Percentiles rank a stretch among this genome's conserved stretches.
Evolutionary conservation across 2,113 vertebrate species (phyloP).

Genomic region (Halichoerus grypus): DNA sequence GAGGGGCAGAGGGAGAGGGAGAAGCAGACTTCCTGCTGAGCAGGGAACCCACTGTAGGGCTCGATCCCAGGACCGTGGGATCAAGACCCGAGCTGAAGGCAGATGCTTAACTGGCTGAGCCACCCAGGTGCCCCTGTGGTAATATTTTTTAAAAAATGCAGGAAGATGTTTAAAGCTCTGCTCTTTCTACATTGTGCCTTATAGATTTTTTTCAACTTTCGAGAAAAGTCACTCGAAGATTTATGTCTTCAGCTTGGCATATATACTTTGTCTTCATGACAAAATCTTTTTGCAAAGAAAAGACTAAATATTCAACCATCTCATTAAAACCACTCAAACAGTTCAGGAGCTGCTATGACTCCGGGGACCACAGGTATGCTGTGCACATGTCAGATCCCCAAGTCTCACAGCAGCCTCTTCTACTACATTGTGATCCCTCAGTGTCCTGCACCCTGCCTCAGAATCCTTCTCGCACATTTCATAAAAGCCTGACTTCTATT

Average conservation of each 20-base stretch:
- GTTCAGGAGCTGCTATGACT: not conserved
- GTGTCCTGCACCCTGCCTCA: not conserved
- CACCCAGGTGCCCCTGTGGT: not conserved
- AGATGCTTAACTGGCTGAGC: not conserved
- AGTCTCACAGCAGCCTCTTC: not conserved
- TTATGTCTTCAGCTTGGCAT: not conserved
- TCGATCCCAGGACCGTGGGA: not conserved
- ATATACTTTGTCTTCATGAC: not conserved
- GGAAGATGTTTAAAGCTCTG: not conserved
- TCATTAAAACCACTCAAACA: not conserved
- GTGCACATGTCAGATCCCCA: fast-evolving
- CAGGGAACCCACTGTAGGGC: not conserved
- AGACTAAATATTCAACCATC: not conserved
- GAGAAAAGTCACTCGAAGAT: not conserved
- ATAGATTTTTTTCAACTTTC: not conserved
- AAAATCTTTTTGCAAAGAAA: not conserved
- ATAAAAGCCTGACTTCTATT: not conserved
- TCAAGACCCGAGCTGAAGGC: not conserved
- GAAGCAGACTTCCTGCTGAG: not conserved
- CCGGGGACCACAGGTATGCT: not conserved
- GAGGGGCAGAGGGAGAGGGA: not conserved
- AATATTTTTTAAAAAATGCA: not conserved
- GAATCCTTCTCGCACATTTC: not conserved
- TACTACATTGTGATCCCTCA: not conserved
- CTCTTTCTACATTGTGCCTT: not conserved